Evolutionary conservation across 2,113 vertebrate genomes (phyloP), one percentile per base, ranked within the genome.

Genomic region (Paradisaea rubra): DNA sequence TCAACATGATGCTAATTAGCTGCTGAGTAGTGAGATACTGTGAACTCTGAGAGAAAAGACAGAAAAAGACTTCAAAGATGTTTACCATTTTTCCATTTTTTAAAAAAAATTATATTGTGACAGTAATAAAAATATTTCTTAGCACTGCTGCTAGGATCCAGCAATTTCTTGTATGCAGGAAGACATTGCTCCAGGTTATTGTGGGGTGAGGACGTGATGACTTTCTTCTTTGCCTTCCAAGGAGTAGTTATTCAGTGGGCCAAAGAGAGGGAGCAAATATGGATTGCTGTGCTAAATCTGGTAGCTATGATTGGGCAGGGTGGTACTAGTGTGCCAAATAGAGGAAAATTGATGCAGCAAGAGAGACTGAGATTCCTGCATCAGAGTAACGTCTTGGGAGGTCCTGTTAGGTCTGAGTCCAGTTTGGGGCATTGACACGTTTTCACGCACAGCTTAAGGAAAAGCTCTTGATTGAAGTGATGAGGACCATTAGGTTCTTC

Each of bases 41-140:
- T 71, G 88, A 85, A 70, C 2, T 18, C 44, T 77, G 45, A 86
- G 47, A 78, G 45, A 70, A 93, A 89, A 94, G 73, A 70, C 71
- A 80, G 57, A 56, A 81, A 89, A 88, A 77, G 50, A 86, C 85
- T 91, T 96, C 52, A 95, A 85, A 92, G 72, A 57, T 86, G 68
- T 94, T 93, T 88, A 66, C 30, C 2, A 7, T 60, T 89, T 80
- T 81, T 9, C 3, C 28, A 6, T 33, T 3, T 69, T 39, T 41
- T 41, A 9, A 6, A n/a, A 47, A 33, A 30, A 49, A n/a, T 35
- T 60, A 42, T 16, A 35, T 56, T 88, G 9, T 71, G 37, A 71
- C 82, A 81, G 25, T 5, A 13, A 78, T 70, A 63, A 83, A 82
- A 30, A 14, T 69, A 47, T 47, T 25, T 41, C 23, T 16, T 56